These are phyloP conservation scores for Lasioglossum malachurum DNA, from an alignment of 2,888 invertebrate genomes.

Conservation along the genomic window DNA sequence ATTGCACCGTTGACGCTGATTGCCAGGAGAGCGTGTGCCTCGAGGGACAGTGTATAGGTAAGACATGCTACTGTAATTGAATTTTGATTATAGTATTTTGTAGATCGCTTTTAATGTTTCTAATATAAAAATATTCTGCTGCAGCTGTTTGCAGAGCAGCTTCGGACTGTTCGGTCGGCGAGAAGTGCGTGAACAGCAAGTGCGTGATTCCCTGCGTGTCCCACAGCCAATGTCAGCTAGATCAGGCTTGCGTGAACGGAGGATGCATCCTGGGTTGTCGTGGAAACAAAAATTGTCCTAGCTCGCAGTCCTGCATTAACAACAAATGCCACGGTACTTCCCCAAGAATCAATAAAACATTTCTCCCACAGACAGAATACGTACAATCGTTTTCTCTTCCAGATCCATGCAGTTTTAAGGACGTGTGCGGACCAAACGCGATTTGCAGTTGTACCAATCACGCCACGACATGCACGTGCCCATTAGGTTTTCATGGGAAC, in stretches of 20 bases:
- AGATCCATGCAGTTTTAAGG: conserved; percentile 92
- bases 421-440: conserved; percentile 94
- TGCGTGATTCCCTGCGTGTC: conserved; percentile 93
- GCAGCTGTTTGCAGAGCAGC: conserved; percentile 89
- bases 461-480: conserved; percentile 92
- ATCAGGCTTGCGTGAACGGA: conserved; percentile 93
- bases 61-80: conserved; percentile 34
- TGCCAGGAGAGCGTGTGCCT: conserved; percentile 93
- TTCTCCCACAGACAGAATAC: background rate
- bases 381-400: conserved; percentile 18
- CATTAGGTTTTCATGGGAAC: conserved; percentile 93
- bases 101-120: background rate
- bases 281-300: conserved; percentile 92
- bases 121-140: conserved; percentile 20
- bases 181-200: conserved; percentile 91
- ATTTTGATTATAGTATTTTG: background rate
- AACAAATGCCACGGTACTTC: conserved; percentile 89
- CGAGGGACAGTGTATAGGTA: conserved; percentile 92
- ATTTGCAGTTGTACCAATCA: conserved; percentile 92
- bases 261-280: conserved; percentile 94
- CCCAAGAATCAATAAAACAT: background rate
- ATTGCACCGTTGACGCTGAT: conserved; percentile 90
- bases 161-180: conserved; percentile 92
- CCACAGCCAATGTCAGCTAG: conserved; percentile 92
- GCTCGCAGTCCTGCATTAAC: conserved; percentile 92